Percentiles rank a stretch among this genome's conserved stretches.
phyloP scores from a whole-genome alignment of 1,140 invertebrate species.

The Anoplophora glabripennis region DNA sequence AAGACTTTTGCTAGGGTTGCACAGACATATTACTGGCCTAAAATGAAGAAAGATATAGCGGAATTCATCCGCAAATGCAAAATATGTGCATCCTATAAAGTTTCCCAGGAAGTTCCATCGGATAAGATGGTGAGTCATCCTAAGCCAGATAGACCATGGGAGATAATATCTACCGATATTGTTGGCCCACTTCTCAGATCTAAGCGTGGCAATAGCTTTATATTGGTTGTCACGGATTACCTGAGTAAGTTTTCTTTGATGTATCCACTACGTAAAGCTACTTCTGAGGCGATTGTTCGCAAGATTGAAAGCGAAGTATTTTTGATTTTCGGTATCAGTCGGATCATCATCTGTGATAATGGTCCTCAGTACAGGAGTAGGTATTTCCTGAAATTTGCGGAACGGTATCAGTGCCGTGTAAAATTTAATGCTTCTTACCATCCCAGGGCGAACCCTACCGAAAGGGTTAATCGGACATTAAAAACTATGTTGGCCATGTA shows the following conservation, averaged over 20 bases:
- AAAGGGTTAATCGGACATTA: slow-evolving; percentile 24
- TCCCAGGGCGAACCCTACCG: slow-evolving; percentile 28
- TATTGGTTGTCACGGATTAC: slow-evolving; percentile 42
- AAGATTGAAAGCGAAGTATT: no score
- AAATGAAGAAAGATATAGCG: slow-evolving; percentile 31
- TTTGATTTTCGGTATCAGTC: no score
- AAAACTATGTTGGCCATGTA: slow-evolving; percentile 30
- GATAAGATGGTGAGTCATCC: slow-evolving; percentile 33
- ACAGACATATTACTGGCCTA: slow-evolving; percentile 38
- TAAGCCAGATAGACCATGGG: slow-evolving; percentile 1
- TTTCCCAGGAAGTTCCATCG: slow-evolving; percentile 25
- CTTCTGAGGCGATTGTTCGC: no score
- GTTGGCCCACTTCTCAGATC: slow-evolving; percentile 33
- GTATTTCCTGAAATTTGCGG: slow-evolving; percentile 15
- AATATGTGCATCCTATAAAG: slow-evolving; percentile 33
- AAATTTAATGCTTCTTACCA: slow-evolving; percentile 28
- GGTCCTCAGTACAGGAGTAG: slow-evolving; percentile 27
- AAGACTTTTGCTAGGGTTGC: slow-evolving; percentile 31
- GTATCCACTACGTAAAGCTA: no score
- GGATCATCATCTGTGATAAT: no score
- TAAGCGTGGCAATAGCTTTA: slow-evolving; percentile 33
- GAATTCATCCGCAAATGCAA: slow-evolving; percentile 32
- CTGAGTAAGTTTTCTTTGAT: no score
- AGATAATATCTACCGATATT: slow-evolving; percentile 3
- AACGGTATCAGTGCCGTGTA: slow-evolving; percentile 13